Base-by-base conservation (phyloP, 2,888 invertebrate species). In the Auanema freiburgensis region DNA sequence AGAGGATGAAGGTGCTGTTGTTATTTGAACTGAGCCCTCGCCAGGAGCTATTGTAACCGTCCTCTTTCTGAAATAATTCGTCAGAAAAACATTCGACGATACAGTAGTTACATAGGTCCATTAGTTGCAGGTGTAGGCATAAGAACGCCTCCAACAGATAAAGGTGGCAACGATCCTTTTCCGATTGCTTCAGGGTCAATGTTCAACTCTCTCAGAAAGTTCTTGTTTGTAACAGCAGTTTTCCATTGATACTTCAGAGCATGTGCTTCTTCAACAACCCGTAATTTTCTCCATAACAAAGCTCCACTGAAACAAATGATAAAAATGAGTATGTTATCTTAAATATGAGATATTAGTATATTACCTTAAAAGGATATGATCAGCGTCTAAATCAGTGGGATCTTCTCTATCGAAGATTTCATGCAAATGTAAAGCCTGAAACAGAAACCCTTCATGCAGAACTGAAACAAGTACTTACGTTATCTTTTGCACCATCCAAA, bases 241-340 rank as follows among this genome's bases (percentile, higher is more conserved):
- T 69, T 69, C 76, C 77, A 80, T 56, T 68, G 66, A 49, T 74
- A 76, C 55, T 79, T 72, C 40, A 81, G 56, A 5, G 80, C 76
- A 5, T 65, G 57, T 33, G 78, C 72, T 43, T 79, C 79, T 59
- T 80, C 80, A 14, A 79, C 69, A 8, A 73, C 63, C 21, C 78
- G 67, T 11, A 80, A 61, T 10, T 67, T 54, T 11, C 62, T 33
- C 80, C 80, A 80, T 12, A 80, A 40, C 23, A 57, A 25, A 4
- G 66, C 42, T 11, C 60, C 43, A 24, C 72, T 74, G 33, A 44
- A 71, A 50, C 6, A 60, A 6, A 56, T 4, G 4, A 56, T 57
- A 33, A 24, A 4, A 57, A 59, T 16, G 52, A 12, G n/a, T n/a
- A n/a, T n/a, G n/a, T n/a, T n/a, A n/a, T n/a, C n/a, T n/a, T n/a